A percentile compares a stretch with the other conserved stretches of the same genome.
These are phyloP conservation scores for Tetragonisca angustula DNA, from an alignment of 2,888 invertebrate genomes.

Conservation along the genomic window DNA sequence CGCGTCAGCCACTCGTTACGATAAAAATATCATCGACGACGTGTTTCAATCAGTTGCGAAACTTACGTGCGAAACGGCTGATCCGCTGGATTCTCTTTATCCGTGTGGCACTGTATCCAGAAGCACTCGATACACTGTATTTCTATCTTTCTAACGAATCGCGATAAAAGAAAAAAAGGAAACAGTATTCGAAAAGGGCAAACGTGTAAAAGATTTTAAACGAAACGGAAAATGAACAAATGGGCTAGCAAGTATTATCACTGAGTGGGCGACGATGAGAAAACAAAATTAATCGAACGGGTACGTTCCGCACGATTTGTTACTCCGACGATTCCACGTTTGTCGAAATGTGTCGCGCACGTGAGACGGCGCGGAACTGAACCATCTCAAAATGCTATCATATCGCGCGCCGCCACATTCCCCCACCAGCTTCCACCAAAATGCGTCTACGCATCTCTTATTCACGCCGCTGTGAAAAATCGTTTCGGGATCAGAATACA, in stretches of 20 bases:
- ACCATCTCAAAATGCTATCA: constrained; percentile 68
- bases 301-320: neutral
- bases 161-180: neutral
- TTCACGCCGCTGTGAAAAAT: constrained; percentile 12
- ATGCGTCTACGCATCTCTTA: constrained; percentile 62
- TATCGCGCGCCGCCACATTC: constrained; percentile 66
- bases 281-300: neutral
- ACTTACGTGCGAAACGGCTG: constrained; percentile 36
- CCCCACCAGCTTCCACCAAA: constrained; percentile 58
- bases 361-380: constrained; percentile 72
- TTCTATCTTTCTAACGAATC: neutral
- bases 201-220: neutral
- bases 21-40: neutral
- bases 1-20: neutral
- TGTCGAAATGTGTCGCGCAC: constrained; percentile 63
- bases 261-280: neutral
- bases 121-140: constrained; percentile 33
- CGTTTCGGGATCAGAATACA: neutral
- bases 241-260: no score
- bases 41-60: neutral
- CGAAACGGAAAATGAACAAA: neutral
- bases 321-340: constrained; percentile 16
- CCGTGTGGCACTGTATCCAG: constrained; percentile 41
- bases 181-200: no score
- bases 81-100: constrained; percentile 16